Evolutionary conservation across 2,888 invertebrate genomes (phyloP), one percentile per base, ranked within the genome.

Genomic region (Melolontha melolontha): DNA sequence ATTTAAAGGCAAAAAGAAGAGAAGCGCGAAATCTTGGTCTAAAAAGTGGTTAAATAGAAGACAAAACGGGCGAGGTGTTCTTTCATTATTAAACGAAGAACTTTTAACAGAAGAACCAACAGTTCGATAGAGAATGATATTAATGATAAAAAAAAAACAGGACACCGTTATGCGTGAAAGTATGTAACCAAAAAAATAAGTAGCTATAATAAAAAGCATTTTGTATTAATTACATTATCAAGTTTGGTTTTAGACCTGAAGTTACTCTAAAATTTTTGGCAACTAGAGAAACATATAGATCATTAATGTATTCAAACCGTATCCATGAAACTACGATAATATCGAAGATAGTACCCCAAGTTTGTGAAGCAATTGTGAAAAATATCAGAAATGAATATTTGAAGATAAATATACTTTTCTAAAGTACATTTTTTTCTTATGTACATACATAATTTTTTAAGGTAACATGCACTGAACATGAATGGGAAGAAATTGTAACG

Each of bases 41-140:
- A n/a, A n/a, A n/a, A n/a, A n/a, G n/a, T n/a, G n/a, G n/a, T n/a
- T n/a, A n/a, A n/a, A n/a, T n/a, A 29, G 29, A 29, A 29, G 29
- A 29, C 6, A 4, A 6, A 29, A 29, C 6, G 29, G 29, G 29
- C 4, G 29, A 29, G 29, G 29, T 29, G 29, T 29, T 6, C 29
- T 29, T 29, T 29, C 29, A 29, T 42, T 64, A 51, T 41, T 64
- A 41, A 39, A 52, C 8, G 16, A 41, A 2, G 51, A 64, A 42
- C 41, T 64, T 14, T 10, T 29, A 11, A 22, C n/a, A 22, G 54
- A 65, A 14, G 54, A 65, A 41, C 65, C 65, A 7, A 29, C 12
- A 16, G 11, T 6, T 41, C 54, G 42, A 54, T 65, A 16, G 44
- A 10, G 42, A 41, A 52, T 8, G 54, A 65, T 22, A 41, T 54